Base-by-base conservation (phyloP, 2,888 invertebrate genomes). In the Saturnia japonica region DNA sequence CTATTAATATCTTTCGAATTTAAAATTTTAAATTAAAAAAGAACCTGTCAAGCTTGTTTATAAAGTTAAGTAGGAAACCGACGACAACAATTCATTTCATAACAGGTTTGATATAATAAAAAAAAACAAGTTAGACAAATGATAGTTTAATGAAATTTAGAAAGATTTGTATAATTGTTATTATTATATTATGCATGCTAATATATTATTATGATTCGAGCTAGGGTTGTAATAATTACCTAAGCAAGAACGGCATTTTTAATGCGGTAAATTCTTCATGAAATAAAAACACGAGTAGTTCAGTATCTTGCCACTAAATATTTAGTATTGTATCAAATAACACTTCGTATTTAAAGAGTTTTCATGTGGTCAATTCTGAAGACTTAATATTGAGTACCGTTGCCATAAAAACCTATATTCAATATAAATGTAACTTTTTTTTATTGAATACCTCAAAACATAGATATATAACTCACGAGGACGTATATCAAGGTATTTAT, bases 361-460 rank as follows among this genome's bases (percentile, higher is more conserved):
- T 60, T 25, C 25, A 40, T 6, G 57, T 51, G 43, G n/a, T 57
- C 68, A 67, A 71, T 68, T 68, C 47, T 68, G 47, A 45, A 34
- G 51, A n/a, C 51, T 47, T n/a, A 47, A 34, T 43, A 64, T 34
- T 51, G 16, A 28, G 62, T 69, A n/a, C 60, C n/a, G 40, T 28
- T 14, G 25, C 12, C 28, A 60, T 25, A 28, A 60, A 60, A 60
- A 60, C 0, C 2, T 16, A 19, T 47, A 47, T 47, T 47, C 47
- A n/a, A 47, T 47, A 19, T 47, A 34, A 34, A 34, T 4, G 34
- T 34, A 34, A 34, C 34, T 4, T 34, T 34, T 34, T 34, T 34
- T 34, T 34, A 34, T 4, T 6, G 2, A 4, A 34, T 34, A 34
- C 6, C 34, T 34, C 6, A 34, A 34, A 34, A 34, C 34, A 4